These are phyloP conservation scores for Murina feae DNA, from an alignment of 2,113 vertebrate species.

Conservation along the genomic window DNA sequence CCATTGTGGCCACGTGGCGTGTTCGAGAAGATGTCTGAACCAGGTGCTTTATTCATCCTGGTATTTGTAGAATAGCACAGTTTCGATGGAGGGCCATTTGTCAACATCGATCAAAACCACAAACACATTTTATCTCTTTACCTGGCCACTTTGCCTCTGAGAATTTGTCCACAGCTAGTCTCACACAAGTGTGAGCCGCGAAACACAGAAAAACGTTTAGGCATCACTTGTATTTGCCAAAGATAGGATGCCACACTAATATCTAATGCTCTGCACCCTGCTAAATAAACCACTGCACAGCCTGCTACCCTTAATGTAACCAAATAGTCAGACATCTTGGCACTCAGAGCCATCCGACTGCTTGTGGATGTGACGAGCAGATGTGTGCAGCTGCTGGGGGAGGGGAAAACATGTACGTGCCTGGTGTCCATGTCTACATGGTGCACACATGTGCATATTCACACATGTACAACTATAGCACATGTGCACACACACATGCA, in stretches of 20 bases:
- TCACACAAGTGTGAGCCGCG: not conserved
- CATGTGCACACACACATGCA: not conserved
- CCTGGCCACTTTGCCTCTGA: not conserved
- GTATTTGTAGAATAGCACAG: not conserved
- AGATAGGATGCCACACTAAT: not conserved
- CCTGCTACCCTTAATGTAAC: not conserved
- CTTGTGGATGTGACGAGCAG: not conserved
- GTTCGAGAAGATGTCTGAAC: not conserved
- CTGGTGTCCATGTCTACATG: not conserved
- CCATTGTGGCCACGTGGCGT: fast-evolving
- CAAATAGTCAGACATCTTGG: not conserved
- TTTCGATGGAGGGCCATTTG: not conserved
- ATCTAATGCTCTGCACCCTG: not conserved
- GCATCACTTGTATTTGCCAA: not conserved
- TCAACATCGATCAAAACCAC: not conserved
- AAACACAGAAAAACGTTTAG: not conserved
- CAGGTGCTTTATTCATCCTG: not conserved
- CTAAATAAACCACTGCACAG: not conserved
- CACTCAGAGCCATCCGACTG: not conserved
- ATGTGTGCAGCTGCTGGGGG: not conserved
- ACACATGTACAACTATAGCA: too few species aligned
- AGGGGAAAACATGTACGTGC: not conserved
- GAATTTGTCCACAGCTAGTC: not conserved
- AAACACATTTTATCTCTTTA: not conserved
- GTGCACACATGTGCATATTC: too few species aligned